These are phyloP conservation scores for Cantharis rufa DNA, from an alignment of 2,888 invertebrate genomes.

Conservation along the genomic window DNA sequence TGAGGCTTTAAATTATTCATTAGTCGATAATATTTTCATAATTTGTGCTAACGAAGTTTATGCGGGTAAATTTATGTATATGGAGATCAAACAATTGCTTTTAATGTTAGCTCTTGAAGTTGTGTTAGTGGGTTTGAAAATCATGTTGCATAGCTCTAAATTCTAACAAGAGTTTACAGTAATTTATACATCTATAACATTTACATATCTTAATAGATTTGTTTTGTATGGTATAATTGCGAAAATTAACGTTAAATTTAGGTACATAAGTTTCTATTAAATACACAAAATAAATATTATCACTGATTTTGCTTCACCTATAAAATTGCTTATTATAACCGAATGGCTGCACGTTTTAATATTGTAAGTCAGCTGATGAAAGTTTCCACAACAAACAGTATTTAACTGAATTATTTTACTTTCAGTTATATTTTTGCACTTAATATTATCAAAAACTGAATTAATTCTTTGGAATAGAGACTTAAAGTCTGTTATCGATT, in stretches of 20 bases:
- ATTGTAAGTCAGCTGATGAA: not conserved
- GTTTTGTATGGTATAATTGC: not conserved
- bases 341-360: not conserved
- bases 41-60: not conserved
- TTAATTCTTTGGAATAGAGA: not conserved
- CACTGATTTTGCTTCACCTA: not conserved
- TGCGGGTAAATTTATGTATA: not conserved
- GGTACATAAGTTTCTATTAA: not conserved
- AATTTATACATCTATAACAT: not conserved
- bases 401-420: not conserved
- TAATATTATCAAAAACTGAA: no score
- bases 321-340: not conserved
- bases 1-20: not conserved
- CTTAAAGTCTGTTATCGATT: not conserved
- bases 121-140: not conserved
- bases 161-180: not conserved
- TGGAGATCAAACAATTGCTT: not conserved
- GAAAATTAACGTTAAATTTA: not conserved
- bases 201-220: not conserved
- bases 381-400: not conserved
- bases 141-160: not conserved
- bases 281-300: not conserved
- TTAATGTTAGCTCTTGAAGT: not conserved
- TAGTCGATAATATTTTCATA: not conserved
- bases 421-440: not conserved